A percentile compares a stretch with the other conserved stretches of the same genome.
phyloP scores from a whole-genome alignment of 2,113 vertebrate species.

The Scomber japonicus region DNA sequence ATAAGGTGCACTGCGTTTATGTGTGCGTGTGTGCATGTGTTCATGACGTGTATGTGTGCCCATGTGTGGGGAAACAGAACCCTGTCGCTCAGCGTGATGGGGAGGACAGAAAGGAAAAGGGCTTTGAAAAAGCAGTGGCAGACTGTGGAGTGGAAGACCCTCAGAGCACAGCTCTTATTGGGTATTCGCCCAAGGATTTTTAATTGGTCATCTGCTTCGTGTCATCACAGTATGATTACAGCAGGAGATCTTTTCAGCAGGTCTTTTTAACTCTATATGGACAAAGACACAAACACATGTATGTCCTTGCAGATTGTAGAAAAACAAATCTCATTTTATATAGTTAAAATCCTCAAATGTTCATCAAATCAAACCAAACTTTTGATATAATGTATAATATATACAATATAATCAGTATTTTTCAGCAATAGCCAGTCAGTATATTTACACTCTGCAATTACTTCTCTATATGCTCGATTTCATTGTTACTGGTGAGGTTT shows the following conservation, averaged over 20 bases:
- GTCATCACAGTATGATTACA: slow-evolving; percentile 58
- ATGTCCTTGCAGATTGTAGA: neutral
- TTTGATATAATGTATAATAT: neutral
- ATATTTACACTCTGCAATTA: neutral
- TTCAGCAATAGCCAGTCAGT: neutral
- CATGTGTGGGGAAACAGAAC: slow-evolving; percentile 41
- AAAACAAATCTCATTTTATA: neutral
- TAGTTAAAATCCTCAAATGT: too few species aligned
- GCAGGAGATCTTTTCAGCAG: slow-evolving; percentile 27
- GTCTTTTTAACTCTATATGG: slow-evolving; percentile 44
- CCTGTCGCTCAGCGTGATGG: slow-evolving; percentile 70
- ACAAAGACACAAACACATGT: slow-evolving; percentile 33
- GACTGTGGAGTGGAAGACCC: slow-evolving; percentile 45
- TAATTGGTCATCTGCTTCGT: slow-evolving; percentile 76
- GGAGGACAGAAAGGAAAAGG: slow-evolving; percentile 49
- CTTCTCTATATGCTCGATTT: neutral
- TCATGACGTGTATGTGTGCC: slow-evolving; percentile 32
- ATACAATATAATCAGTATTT: neutral
- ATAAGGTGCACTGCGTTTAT: slow-evolving; percentile 73
- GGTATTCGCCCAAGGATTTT: slow-evolving; percentile 61
- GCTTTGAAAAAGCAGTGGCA: slow-evolving; percentile 58
- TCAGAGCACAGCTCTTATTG: slow-evolving; percentile 60
- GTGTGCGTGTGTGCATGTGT: slow-evolving; percentile 58
- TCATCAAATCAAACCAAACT: too few species aligned
- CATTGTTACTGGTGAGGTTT: neutral